Base-by-base conservation (phyloP, 1,140 invertebrate genomes). In the Pachyrhynchus sulphureomaculatus region DNA sequence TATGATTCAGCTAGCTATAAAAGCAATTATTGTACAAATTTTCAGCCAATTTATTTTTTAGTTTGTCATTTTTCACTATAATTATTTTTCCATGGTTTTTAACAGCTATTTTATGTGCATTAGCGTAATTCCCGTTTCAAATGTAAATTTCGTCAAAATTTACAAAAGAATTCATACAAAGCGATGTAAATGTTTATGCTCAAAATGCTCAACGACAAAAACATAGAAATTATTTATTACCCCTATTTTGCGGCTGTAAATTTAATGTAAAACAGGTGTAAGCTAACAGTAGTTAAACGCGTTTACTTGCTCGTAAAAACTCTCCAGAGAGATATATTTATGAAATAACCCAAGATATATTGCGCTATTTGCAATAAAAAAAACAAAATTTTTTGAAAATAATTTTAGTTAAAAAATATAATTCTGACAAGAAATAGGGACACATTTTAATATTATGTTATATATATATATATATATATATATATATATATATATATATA, bases 201-300 rank as follows among this genome's bases (percentile, higher is more conserved):
- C 26, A n/a, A 54, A 54, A 54, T 29, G 32, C 41, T 41, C 51
- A 42, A 17, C 51, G 13, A 54, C 51, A 36, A 54, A 41, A 54
- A 42, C 51, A 54, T 42, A 36, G 33, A 54, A 54, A 54, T 54
- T 54, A 54, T 54, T 34, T 54, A 54, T 54, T 41, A 34, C 36
- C 36, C 51, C 41, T 39, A 41, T 54, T 54, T 54, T 54, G 51
- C 51, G 36, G 51, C 26, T 23, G 34, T 42, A 54, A 54, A 54
- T 54, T 54, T 39, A 54, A 54, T 54, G 34, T 54, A 54, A 54
- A 54, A 54, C 34, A 54, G 51, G 51, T 54, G 51, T 54, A 54
- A 39, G 33, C 34, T 24, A 24, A 54, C 51, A 54, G 34, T 54
- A 54, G 51, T 41, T 54, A 54, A 54, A 41, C 18, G 36, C 51